Base-by-base conservation (phyloP, 1,140 invertebrate species). In the Nasonia longicornis region DNA sequence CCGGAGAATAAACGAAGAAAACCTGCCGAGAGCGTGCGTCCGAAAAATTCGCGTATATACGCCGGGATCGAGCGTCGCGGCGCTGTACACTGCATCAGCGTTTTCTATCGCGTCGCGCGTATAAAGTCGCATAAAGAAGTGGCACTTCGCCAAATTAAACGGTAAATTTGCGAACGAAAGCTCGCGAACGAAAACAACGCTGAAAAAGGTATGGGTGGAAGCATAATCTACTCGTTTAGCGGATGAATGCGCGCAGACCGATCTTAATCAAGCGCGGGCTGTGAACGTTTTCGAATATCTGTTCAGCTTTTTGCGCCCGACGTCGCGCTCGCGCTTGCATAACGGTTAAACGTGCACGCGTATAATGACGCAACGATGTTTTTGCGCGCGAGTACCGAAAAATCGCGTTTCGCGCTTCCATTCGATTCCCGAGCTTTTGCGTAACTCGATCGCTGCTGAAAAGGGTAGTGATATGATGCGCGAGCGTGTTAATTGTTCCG, bases 61-160 rank as follows among this genome's bases (percentile, higher is more conserved):
- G 64, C 22, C 22, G 26, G 22, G 64, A 67, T 31, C 29, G 64
- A 67, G 64, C 8, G 64, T 35, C 2, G 31, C 4, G 3, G 31
- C 0, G 31, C 31, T 35, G 31, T 35, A 35, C 31, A 35, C 31
- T 35, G 31, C 31, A 35, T 35, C 31, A 35, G 64, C 8, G 64
- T 67, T n/a, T 58, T n/a, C 52, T 58, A 67, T 26, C 64, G 64
- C 10, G 11, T 0, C n/a, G 63, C 26, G 63, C 22, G 22, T 1
- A 10, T 12, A 16, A 52, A 81, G 20, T 80, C 73, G 16, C 63
- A 26, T 66, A 76, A 76, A 81, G 38, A 76, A 52, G 72, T 45
- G 48, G 45, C 73, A 80, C 79, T 80, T 75, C 20, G 22, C 63
- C 22, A 80, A 80, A 80, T 80, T 71, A 80, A 80, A 64, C 79